Conservation (phyloP, 2,113 vertebrate genomes). For the Donacobius atricapilla region DNA sequence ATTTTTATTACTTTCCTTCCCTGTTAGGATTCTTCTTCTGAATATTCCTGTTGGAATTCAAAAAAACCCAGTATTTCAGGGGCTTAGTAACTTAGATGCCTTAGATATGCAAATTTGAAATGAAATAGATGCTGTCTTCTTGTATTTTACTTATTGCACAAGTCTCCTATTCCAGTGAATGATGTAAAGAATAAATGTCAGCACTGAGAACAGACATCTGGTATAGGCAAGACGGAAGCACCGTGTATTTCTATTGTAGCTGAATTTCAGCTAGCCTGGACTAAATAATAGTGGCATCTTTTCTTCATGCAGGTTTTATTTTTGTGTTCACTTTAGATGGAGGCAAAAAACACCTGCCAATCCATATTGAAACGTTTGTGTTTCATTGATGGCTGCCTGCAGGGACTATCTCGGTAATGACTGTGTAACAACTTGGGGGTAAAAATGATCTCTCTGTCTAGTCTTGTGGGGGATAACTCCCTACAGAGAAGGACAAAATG, state of each 20-base stretch:
- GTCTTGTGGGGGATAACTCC: constrained; percentile 27
- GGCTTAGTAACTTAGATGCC: not conserved
- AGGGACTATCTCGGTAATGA: constrained; percentile 41
- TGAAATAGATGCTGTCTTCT: not conserved
- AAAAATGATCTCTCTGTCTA: constrained; percentile 62
- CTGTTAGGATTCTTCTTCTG: not conserved
- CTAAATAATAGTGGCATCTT: not conserved
- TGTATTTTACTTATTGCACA: not conserved
- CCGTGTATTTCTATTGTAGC: not conserved
- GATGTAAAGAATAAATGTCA: not conserved
- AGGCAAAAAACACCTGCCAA: constrained; percentile 44
- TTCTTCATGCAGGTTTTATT: constrained; percentile 16
- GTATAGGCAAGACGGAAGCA: not conserved
- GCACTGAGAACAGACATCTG: not conserved
- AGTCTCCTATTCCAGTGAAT: not conserved
- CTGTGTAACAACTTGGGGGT: constrained; percentile 20
- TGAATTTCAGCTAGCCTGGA: not conserved
- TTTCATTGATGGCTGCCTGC: constrained; percentile 61
- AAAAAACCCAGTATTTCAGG: not conserved
- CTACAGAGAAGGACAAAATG: constrained; percentile 49
- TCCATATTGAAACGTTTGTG: constrained; percentile 46
- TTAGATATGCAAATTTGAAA: not conserved
- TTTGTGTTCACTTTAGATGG: constrained; percentile 43
- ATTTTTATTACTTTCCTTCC: not conserved
- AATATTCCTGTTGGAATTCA: not conserved